Evolutionary conservation across 1,140 invertebrate species (phyloP).

Genomic region (Yoshiicerus persimilis): DNA sequence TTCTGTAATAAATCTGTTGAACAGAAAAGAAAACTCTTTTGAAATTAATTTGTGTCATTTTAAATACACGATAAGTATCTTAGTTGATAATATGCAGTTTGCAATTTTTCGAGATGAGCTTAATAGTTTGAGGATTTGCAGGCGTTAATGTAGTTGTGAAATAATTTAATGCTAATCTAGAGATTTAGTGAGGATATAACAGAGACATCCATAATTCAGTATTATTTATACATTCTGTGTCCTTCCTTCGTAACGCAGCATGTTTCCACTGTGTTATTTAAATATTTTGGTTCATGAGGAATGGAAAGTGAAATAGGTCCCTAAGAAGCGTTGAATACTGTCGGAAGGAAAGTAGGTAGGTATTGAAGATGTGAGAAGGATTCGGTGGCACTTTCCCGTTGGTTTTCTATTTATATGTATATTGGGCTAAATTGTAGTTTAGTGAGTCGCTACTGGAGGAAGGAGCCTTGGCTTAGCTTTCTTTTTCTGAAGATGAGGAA

Average conservation of each 20-base stretch:
- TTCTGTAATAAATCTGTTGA: too few relatives aligned
- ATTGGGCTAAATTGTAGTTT: background rate
- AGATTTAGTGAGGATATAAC: background rate
- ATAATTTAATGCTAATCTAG: background rate
- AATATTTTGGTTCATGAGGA: background rate
- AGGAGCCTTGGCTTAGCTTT: background rate
- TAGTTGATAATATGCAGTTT: too few relatives aligned
- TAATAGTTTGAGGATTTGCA: too few relatives aligned
- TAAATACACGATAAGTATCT: too few relatives aligned
- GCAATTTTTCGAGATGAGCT: background rate
- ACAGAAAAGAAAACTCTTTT: too few relatives aligned
- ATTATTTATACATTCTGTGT: background rate
- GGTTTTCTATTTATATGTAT: background rate
- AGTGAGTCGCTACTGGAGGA: background rate
- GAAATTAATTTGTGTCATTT: too few relatives aligned
- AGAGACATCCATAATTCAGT: background rate
- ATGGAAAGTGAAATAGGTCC: background rate
- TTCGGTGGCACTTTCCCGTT: background rate
- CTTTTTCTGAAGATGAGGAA: constrained; percentile 25
- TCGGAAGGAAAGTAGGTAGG: background rate
- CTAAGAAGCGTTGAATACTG: background rate
- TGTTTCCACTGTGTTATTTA: background rate
- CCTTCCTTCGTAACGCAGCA: background rate
- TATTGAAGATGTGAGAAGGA: background rate
- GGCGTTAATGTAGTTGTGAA: too few relatives aligned